These are phyloP conservation scores for Ditula angustiorana DNA, from an alignment of 2,888 invertebrate species.

Conservation along the genomic window DNA sequence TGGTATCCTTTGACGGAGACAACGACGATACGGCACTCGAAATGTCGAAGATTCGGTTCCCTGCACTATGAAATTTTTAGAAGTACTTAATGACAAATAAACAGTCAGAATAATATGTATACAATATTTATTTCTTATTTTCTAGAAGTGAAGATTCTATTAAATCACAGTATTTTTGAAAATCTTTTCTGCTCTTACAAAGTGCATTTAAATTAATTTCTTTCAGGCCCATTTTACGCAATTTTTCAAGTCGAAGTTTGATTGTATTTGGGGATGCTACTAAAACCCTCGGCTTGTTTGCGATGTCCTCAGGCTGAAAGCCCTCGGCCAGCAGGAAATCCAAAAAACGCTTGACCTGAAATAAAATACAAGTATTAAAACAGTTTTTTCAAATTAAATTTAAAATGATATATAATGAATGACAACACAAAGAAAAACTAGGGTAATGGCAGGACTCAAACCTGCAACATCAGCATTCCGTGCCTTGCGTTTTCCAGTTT, in stretches of 20 bases:
- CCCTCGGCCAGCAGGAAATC: constrained; percentile 85
- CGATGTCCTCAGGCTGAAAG: constrained; percentile 81
- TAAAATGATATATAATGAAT: neutral
- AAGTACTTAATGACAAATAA: too few relatives aligned
- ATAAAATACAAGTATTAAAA: constrained; percentile 42
- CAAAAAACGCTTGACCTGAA: constrained; percentile 85
- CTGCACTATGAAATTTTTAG: too few relatives aligned
- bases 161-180: constrained; percentile 77
- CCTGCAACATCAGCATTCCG: too few relatives aligned
- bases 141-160: constrained; percentile 45
- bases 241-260: constrained; percentile 76
- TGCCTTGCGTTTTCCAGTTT: too few relatives aligned
- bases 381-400: neutral
- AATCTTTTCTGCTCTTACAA: constrained; percentile 84
- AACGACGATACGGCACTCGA: too few relatives aligned
- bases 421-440: too few relatives aligned
- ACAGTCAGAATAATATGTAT: too few relatives aligned
- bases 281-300: constrained; percentile 82
- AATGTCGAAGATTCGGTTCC: too few relatives aligned
- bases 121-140: neutral
- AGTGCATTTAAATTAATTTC: constrained; percentile 82
- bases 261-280: constrained; percentile 85
- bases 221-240: constrained; percentile 75
- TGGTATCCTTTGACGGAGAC: too few relatives aligned
- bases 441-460: too few relatives aligned